Evolutionary conservation across 92 coral and sea anemone species (phyloP), one percentile per base, ranked within the genome.

Genomic region (Palythoa grandiflora): DNA sequence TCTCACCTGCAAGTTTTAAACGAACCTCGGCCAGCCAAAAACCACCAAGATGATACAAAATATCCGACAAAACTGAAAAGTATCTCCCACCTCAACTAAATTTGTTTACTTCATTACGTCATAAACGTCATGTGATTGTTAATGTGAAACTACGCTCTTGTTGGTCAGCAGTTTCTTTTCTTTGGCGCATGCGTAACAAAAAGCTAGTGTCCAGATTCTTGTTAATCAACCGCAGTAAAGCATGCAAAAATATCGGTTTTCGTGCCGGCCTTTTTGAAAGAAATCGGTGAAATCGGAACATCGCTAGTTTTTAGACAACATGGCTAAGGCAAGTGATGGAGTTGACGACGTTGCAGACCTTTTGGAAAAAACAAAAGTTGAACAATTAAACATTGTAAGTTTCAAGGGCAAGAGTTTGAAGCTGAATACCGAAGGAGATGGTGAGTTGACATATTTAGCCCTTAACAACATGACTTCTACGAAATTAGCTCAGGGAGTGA

Each of bases 391-490:
- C 77, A 87, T 95, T 79, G 91, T 97, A 10, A 92, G 96, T 73
- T 95, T 97, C 89, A 92, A 94, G 72, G 98, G 98, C 55, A 92
- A 90, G 90, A 93, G 96, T 81, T 85, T 96, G 73, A 97, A 97
- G 87, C 63, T 95, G 21, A 86, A 97, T 77, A 90, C 98, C 9
- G 96, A 93, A n/a, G 92, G 91, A 65, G 99, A 95, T 86, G 99
- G 99, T 96, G 88, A 93, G 87, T 63, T 40, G 73, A 60, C 68
- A 63, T 2, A 44, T 2, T 44, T 44, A 44, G 50, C 50, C 50
- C 50, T 44, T 44, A 8, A 44, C 50, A 44, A 44, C 50, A 44
- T 44, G 50, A 0, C 5, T 44, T 44, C 7, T 44, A 44, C 7
- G 28, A 28, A 28, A 28, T 44, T 44, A 44, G 5, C 50, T 44